Conservation (phyloP, 2,113 vertebrate species). For the Dendrocopos noguchii region DNA sequence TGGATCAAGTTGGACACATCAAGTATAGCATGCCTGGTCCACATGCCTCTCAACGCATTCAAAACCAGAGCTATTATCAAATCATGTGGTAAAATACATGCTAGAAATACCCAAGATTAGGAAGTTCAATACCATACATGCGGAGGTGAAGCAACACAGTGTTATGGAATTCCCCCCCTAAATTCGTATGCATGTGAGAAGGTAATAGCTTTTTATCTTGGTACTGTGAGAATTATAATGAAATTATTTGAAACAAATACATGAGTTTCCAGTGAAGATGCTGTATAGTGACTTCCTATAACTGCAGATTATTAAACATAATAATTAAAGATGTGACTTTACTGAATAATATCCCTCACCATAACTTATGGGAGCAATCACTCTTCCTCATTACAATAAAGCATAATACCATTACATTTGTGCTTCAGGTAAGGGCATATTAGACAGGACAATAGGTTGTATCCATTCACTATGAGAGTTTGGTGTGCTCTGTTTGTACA, state of each 20-base stretch:
- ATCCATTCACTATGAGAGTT: neutral
- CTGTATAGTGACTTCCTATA: neutral
- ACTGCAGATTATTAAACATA: neutral
- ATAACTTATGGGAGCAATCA: neutral
- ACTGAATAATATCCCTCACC: neutral
- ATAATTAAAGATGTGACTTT: neutral
- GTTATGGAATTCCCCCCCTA: neutral
- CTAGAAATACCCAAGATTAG: neutral
- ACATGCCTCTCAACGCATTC: neutral
- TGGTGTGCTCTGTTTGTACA: neutral
- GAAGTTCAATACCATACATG: neutral
- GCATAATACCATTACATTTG: neutral
- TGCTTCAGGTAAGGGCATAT: neutral
- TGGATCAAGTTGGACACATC: neutral
- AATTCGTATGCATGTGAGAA: neutral
- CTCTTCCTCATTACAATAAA: neutral
- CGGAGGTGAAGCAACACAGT: neutral
- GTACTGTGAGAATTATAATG: neutral
- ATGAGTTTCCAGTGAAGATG: neutral
- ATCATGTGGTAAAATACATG: neutral
- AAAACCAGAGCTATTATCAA: neutral
- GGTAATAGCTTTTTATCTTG: neutral
- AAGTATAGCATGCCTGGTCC: neutral
- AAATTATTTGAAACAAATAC: constrained; percentile 4
- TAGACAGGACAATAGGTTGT: neutral